Evolutionary conservation across 2,797 vertebrate genomes (phyloP), one percentile per base, ranked within the genome.

Genomic region (Scarus forsteni): DNA sequence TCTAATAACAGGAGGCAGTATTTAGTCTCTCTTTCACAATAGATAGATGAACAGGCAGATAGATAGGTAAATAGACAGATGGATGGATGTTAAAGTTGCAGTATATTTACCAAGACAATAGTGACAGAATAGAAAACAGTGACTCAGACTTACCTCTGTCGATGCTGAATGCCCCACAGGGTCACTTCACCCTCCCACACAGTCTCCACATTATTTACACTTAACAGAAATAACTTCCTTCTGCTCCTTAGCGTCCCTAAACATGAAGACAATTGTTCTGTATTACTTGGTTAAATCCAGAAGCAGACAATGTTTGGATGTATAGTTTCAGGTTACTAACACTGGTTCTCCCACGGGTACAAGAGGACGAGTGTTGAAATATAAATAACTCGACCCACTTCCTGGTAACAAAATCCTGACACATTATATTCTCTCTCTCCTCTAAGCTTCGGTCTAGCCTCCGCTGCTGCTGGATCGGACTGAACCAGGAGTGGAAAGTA

Each of bases 321-420:
- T 83, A 77, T 86, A 79, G 92, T 87, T 89, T 93, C 90, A 88
- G 88, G 83, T 94, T 94, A 90, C 92, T 73, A 80, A 63, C 74
- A 73, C 81, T 10, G 66, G 66, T 80, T 72, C 80, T 88, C 83
- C 72, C 83, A 63, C 19, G 49, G 82, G 79, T 76, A 70, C 75
- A 1, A 71, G 77, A 87, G 86, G 88, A 89, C 81, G 54, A 80
- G 88, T 84, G 92, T 85, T 95, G 88, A 94, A 95, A 94, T 94
- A 95, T 93, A 93, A 93, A 95, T 94, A 94, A 93, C 90, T 82
- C 84, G 90, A 90, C 91, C 91, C 90, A 93, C 91, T 93, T 95
- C 92, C 92, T 93, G 84, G 93, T 92, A 94, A 93, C 90, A 84
- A 82, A 92, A 93, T 57, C 85, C 88, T 78, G 88, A 87, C 87